Percentiles rank a stretch among this genome's conserved stretches.
Conservation (phyloP, 2,888 invertebrate species). For the Cryptocheilus praepositus region DNA sequence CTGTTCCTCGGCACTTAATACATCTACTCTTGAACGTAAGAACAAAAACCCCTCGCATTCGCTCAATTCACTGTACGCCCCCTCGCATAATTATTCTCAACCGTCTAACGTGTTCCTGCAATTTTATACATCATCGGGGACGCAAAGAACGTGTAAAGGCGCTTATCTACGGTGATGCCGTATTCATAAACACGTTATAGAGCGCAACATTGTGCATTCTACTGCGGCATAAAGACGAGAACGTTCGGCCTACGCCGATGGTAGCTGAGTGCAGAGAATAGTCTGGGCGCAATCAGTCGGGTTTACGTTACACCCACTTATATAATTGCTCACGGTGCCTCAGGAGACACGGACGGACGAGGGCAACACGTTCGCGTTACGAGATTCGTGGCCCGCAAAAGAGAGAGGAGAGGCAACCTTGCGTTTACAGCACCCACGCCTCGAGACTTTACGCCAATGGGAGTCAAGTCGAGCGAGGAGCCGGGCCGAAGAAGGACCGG, state of each 20-base stretch:
- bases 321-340: not conserved
- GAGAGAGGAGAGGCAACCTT: slow-evolving; percentile 25
- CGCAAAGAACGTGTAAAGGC: too few species aligned
- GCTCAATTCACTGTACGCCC: too few species aligned
- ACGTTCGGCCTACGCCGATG: slow-evolving; percentile 4
- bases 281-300: too few species aligned
- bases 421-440: slow-evolving; percentile 57
- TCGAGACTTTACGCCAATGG: slow-evolving; percentile 61
- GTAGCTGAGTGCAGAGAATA: not conserved
- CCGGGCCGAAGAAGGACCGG: slow-evolving; percentile 60
- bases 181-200: too few species aligned
- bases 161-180: too few species aligned
- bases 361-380: slow-evolving; percentile 1
- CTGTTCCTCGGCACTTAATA: too few species aligned
- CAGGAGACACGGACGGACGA: slow-evolving; percentile 1
- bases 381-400: slow-evolving; percentile 7
- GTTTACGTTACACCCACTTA: too few species aligned
- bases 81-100: not conserved
- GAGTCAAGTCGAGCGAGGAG: slow-evolving; percentile 51
- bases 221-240: too few species aligned
- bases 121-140: not conserved
- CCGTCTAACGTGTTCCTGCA: not conserved
- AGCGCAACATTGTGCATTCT: too few species aligned
- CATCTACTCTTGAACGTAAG: too few species aligned
- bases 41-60: too few species aligned